Conservation (phyloP, 2,888 invertebrate species). For the Dolichomitus sp. region DNA sequence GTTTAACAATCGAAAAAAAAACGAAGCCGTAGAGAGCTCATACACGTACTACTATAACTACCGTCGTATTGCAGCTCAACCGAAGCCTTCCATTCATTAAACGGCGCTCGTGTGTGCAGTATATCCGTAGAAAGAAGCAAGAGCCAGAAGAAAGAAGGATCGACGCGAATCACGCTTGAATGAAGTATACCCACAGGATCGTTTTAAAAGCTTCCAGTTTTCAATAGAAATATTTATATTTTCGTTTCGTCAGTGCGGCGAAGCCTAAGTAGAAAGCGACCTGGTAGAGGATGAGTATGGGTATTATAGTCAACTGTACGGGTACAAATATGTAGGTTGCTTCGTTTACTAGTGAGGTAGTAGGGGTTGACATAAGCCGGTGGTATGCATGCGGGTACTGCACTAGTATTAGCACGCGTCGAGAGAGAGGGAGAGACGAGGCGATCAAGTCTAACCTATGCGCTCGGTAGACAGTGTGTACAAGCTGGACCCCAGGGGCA, state of each 20-base stretch:
- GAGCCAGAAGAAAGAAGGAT: conserved; percentile 14
- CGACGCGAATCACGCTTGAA: conserved; percentile 62
- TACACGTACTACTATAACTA: neutral
- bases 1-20: neutral
- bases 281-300: conserved; percentile 11
- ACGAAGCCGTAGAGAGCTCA: neutral
- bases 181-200: conserved; percentile 69
- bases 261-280: conserved; percentile 37
- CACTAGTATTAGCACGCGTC: conserved; percentile 16
- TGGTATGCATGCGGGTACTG: conserved; percentile 3
- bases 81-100: conserved; percentile 26
- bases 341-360: neutral
- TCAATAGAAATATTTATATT: conserved; percentile 84
- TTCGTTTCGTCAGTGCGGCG: conserved; percentile 69
- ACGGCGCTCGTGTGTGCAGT: neutral
- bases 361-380: conserved; percentile 25
- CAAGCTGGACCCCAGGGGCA: conserved; percentile 53
- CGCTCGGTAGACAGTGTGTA: neutral
- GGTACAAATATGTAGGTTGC: conserved; percentile 46
- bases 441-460: conserved; percentile 7
- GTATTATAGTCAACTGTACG: conserved; percentile 19
- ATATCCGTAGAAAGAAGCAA: neutral
- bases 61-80: neutral
- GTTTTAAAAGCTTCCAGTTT: conserved; percentile 76
- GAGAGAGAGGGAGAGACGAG: conserved; percentile 32